phyloP scores from a whole-genome alignment of 2,888 invertebrate genomes.

The Nephrotoma flavescens region DNA sequence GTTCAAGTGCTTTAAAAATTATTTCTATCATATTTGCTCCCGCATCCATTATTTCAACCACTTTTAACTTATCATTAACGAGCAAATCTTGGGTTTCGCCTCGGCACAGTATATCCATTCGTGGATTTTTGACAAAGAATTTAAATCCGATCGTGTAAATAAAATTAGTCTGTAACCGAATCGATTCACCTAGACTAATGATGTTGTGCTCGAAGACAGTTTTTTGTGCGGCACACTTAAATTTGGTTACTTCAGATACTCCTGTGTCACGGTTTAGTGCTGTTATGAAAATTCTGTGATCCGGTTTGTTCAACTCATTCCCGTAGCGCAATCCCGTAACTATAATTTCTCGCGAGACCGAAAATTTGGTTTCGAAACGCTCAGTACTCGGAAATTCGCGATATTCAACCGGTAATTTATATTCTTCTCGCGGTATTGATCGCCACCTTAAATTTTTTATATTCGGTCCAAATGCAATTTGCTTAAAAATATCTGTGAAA shows the following conservation, averaged over 20 bases:
- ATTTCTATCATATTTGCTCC: neutral
- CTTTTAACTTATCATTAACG: neutral
- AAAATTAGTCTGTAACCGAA: neutral
- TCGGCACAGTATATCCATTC: neutral
- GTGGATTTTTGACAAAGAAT: neutral
- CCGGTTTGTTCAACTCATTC: neutral
- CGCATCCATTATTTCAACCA: neutral
- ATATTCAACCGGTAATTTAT: neutral
- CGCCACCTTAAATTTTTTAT: neutral
- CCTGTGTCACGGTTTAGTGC: neutral
- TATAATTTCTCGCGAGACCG: neutral
- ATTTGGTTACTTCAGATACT: neutral
- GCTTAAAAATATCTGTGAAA: neutral
- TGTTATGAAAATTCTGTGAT: neutral
- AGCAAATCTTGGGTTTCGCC: neutral
- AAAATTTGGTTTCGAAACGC: neutral
- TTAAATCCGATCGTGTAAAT: neutral
- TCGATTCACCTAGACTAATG: neutral
- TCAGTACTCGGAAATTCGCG: neutral
- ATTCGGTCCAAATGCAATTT: neutral
- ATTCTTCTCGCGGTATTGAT: neutral
- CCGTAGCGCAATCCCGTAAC: neutral
- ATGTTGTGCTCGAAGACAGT: neutral
- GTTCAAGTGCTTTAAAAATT: neutral
- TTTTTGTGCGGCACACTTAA: neutral